Conservation (phyloP, 2,113 vertebrate genomes). For the Platysteira castanea region DNA sequence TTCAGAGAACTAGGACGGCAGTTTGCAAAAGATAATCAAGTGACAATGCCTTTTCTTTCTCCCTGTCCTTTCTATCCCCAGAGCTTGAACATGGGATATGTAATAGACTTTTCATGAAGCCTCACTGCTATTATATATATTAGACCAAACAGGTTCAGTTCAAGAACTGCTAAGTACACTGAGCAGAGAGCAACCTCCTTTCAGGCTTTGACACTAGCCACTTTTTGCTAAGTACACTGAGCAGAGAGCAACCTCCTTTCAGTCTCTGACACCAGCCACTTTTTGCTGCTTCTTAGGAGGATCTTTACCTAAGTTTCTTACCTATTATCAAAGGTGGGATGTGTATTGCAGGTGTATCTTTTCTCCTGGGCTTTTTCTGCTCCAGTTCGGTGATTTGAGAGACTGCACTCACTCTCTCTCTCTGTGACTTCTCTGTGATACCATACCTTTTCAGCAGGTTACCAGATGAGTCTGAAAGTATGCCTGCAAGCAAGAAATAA, state of each 20-base stretch:
- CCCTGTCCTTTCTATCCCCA: neutral
- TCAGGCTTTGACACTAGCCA: neutral
- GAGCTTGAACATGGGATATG: neutral
- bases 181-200: neutral
- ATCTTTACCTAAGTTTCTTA: slow-evolving; percentile 53
- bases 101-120: neutral
- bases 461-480: slow-evolving; percentile 68
- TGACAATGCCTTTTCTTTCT: neutral
- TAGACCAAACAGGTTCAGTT: neutral
- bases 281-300: neutral
- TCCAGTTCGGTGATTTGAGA: slow-evolving; percentile 68
- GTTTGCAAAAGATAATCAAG: neutral
- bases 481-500: slow-evolving; percentile 9
- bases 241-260: neutral
- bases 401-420: slow-evolving; percentile 25
- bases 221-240: neutral
- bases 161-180: neutral
- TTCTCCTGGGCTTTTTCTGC: slow-evolving; percentile 87
- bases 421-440: slow-evolving; percentile 66
- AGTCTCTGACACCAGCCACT: neutral
- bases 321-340: slow-evolving; percentile 82
- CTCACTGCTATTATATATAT: neutral
- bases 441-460: slow-evolving; percentile 67
- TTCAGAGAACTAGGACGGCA: neutral
- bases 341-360: slow-evolving; percentile 87